phyloP scores from a whole-genome alignment of 1,140 invertebrate genomes.

The Drosophila rhopaloa region DNA sequence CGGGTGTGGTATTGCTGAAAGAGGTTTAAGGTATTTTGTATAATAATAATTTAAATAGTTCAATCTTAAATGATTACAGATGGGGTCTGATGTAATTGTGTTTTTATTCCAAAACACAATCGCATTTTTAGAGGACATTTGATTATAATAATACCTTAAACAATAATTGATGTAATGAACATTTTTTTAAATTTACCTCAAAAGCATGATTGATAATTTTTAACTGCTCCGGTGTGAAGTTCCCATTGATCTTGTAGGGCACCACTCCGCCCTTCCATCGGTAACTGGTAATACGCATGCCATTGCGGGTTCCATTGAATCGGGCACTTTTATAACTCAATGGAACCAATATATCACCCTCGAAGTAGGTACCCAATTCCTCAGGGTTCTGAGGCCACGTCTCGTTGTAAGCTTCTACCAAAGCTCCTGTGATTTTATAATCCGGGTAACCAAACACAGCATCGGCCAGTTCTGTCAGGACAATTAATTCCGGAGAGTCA shows the following conservation, averaged over 20 bases:
- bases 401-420: slow-evolving; percentile 88
- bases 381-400: slow-evolving; percentile 89
- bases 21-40: background rate
- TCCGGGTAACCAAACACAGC: slow-evolving; percentile 85
- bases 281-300: slow-evolving; percentile 86
- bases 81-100: too few species aligned
- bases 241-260: slow-evolving; percentile 89
- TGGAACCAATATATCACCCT: slow-evolving; percentile 87
- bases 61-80: too few species aligned
- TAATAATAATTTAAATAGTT: too few species aligned
- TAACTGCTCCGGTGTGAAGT: slow-evolving; percentile 85
- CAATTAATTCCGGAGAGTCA: slow-evolving; percentile 79
- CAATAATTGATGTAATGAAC: too few species aligned
- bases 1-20: slow-evolving; percentile 87
- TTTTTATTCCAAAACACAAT: too few species aligned
- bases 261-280: slow-evolving; percentile 89
- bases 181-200: slow-evolving; percentile 48
- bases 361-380: slow-evolving; percentile 89
- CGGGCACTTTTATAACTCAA: slow-evolving; percentile 6
- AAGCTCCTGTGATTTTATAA: slow-evolving; percentile 85
- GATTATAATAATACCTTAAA: too few species aligned
- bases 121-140: too few species aligned
- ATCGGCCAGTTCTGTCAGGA: slow-evolving; percentile 85
- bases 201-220: slow-evolving; percentile 87
- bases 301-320: slow-evolving; percentile 85